Evolutionary conservation across 2,888 invertebrate genomes (phyloP), one percentile per base, ranked within the genome.

Genomic region (Crocallis elinguaria): DNA sequence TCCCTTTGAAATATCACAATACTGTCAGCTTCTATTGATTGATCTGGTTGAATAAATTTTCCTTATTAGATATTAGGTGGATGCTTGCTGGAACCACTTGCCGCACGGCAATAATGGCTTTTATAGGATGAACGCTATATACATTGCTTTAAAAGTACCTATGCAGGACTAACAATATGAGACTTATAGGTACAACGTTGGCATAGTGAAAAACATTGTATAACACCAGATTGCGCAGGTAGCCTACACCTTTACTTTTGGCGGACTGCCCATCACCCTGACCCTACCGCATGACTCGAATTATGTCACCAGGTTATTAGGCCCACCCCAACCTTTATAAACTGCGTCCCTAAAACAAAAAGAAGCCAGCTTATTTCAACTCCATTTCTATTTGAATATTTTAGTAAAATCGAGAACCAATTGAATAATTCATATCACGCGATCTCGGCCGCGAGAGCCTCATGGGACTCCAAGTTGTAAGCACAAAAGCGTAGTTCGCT

Each of bases 231-330:
- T 46, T 37, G 30, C 41, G 3, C 2, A 48, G 36, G 29, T 27
- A 23, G 13, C 21, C 30, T 36, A 51, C 49, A 51, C 44, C 46
- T 46, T 49, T 48, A 32, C 32, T 41, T 45, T 55, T 57, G 60
- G 60, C 54, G 36, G 11, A 16, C 14, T 52, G 57, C 52, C 57
- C 46, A 29, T 36, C 51, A 46, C 37, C 51, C 50, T 57, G 49
- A 50, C 51, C 54, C 49, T 46, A 41, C 36, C 12, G 30, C 42
- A 36, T 19, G 33, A 19, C 13, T 29, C 21, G 12, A 43, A 52
- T 52, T 55, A 49, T 51, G 48, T 51, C 50, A 54, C 54, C 39
- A 42, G 50, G 49, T 36, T 41, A 43, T 36, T 33, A 38, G 17
- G 41, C 16, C 30, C 25, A 44, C 39, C 38, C 30, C 25, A 44